Evolutionary conservation across 2,888 invertebrate genomes (phyloP).

Genomic region (Aricia artaxerxes): DNA sequence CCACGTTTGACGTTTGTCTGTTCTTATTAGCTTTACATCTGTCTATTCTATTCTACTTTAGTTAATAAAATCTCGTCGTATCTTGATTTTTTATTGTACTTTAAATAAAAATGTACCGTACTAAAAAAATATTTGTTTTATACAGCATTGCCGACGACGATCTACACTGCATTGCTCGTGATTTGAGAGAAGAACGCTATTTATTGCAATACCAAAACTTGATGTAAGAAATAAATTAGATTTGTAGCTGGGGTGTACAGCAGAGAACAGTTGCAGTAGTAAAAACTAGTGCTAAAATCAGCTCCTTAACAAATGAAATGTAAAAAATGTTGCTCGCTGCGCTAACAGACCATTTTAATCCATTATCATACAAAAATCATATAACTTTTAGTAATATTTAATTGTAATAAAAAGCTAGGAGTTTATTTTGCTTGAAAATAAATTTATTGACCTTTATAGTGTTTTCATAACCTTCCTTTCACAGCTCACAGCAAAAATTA

Average conservation of each 20-base stretch:
- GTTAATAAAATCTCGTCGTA: too few relatives aligned
- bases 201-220: conserved; percentile 66
- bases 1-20: too few relatives aligned
- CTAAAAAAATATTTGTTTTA: not conserved
- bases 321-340: not conserved
- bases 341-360: not conserved
- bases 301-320: not conserved
- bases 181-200: conserved; percentile 65
- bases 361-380: not conserved
- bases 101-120: too few relatives aligned
- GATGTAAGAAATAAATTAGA: conserved; percentile 57
- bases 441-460: not conserved
- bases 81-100: too few relatives aligned
- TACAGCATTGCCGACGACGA: conserved; percentile 38
- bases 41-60: too few relatives aligned
- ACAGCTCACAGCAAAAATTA: too few relatives aligned
- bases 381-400: not conserved
- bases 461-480: not conserved
- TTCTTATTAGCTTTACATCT: too few relatives aligned
- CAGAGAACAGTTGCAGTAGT: not conserved
- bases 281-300: not conserved
- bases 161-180: conserved; percentile 67
- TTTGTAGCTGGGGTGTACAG: not conserved
- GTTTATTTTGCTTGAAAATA: conserved; percentile 14
- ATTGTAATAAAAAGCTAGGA: not conserved